Base-by-base conservation (phyloP, 1,140 invertebrate species). In the Bombus waltoni region DNA sequence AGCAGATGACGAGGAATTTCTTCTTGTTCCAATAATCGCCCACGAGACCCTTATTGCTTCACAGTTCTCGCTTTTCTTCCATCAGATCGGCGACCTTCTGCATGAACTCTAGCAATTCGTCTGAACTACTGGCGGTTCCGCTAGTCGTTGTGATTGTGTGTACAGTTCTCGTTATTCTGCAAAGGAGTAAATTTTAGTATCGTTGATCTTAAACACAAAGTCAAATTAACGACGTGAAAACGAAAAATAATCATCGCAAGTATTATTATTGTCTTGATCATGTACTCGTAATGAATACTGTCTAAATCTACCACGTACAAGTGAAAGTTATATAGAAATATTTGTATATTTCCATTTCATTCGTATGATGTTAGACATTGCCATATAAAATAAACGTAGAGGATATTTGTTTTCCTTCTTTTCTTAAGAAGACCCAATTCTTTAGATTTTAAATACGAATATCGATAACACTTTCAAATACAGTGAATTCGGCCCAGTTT, bases 51-150 rank as follows among this genome's bases (percentile, higher is more conserved):
- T 35, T 47, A 15, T 28, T 65, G 77, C 70, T 81, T 85, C 84
- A 95, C 87, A 94, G 94, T 47, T 88, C 92, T 88, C 93, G 94
- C 88, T 93, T 94, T 87, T 96, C 96, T 77, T 96, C 95, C 53
- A 93, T 87, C 95, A 96, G 95, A 85, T 96, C 95, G 75, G 96
- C 93, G 84, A 96, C 95, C 81, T 96, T 95, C 88, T 96, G 95
- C 95, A 96, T 96, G 4, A 95, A 95, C 75, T 96, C 95, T 71
- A 94, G 93, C 22, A 96, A 91, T 59, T 96, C 95, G 35, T 94
- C 94, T 35, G 91, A 81, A 25, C 87, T 92, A 70, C 93, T 93
- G 59, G 81, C 89, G 35, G 89, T 90, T 47, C 80, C 90, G 42
- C 92, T 89, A 62, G 94, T 93, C 81, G 95, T 94, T 80, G 93